phyloP scores from a whole-genome alignment of 2,113 vertebrate species.

The Lipophrys pholis region DNA sequence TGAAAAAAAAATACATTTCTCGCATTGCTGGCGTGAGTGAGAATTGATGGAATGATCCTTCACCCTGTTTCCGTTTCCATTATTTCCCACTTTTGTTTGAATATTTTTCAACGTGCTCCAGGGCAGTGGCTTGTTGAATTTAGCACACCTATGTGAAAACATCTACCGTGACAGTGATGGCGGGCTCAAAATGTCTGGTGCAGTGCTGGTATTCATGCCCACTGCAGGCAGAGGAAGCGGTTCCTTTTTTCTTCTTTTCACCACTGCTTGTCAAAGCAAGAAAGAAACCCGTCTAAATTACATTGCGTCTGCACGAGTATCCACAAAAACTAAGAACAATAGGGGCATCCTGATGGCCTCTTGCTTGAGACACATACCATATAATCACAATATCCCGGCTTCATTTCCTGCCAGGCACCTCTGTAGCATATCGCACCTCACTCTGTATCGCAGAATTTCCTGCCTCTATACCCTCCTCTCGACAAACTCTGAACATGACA shows the following conservation, averaged over 20 bases:
- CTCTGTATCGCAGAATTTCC: constrained; percentile 5
- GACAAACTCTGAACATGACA: no score
- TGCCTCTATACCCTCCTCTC: neutral
- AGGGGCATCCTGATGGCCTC: neutral
- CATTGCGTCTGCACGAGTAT: neutral
- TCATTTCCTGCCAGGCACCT: neutral
- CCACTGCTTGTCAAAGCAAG: neutral
- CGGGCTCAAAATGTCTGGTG: neutral
- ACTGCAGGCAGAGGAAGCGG: no score
- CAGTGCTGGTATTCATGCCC: neutral
- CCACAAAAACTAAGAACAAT: constrained; percentile 2
- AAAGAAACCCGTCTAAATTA: neutral
- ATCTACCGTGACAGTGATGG: neutral
- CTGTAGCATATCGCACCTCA: neutral
- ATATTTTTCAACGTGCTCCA: constrained; percentile 11
- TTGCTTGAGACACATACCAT: neutral
- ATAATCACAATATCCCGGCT: constrained; percentile 1
- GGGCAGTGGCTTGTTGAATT: constrained; percentile 35
- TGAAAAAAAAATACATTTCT: neutral
- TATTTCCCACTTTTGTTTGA: neutral
- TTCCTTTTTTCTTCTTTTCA: neutral
- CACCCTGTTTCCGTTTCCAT: neutral
- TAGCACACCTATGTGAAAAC: constrained; percentile 20
- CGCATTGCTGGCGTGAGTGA: neutral
- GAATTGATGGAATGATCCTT: neutral